Evolutionary conservation across 1,140 invertebrate species (phyloP).

Genomic region (Coptotermes formosanus): DNA sequence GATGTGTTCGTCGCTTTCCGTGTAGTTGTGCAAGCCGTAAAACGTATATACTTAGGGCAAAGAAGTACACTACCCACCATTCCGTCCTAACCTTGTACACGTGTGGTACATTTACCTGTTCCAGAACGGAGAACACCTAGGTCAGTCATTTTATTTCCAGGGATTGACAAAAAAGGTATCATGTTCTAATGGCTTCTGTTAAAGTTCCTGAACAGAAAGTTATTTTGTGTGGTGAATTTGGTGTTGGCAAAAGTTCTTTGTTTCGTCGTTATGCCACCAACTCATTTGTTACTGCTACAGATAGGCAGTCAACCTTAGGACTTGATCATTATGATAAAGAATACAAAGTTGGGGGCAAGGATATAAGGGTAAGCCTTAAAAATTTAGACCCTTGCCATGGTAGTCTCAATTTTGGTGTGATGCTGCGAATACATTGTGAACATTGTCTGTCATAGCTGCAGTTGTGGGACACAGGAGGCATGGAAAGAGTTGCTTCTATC

Average conservation of each 20-base stretch:
- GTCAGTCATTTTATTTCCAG: neutral
- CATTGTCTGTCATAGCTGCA: constrained; percentile 64
- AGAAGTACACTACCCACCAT: neutral
- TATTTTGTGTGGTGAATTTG: constrained; percentile 92
- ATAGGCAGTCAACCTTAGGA: constrained; percentile 85
- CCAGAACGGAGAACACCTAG: neutral
- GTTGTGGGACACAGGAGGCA: constrained; percentile 91
- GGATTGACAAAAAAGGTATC: neutral
- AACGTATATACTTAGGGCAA: neutral
- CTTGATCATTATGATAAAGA: constrained; percentile 86
- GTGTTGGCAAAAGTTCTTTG: constrained; percentile 90
- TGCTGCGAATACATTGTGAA: constrained; percentile 33
- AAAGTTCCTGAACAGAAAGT: constrained; percentile 89
- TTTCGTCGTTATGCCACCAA: constrained; percentile 89
- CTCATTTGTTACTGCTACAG: constrained; percentile 74
- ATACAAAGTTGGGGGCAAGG: constrained; percentile 70
- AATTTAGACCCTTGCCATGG: too few relatives aligned
- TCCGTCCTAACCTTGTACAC: neutral
- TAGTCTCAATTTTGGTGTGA: too few relatives aligned
- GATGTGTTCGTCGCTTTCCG: neutral
- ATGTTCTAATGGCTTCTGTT: constrained; percentile 68
- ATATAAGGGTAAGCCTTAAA: constrained; percentile 67
- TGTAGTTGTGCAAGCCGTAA: neutral
- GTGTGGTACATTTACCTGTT: neutral
- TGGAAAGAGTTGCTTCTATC: constrained; percentile 91